A percentile compares a stretch with the other conserved stretches of the same genome.
These are phyloP conservation scores for Saccostrea cuccullata DNA, from an alignment of 1,140 invertebrate species.

Conservation along the genomic window DNA sequence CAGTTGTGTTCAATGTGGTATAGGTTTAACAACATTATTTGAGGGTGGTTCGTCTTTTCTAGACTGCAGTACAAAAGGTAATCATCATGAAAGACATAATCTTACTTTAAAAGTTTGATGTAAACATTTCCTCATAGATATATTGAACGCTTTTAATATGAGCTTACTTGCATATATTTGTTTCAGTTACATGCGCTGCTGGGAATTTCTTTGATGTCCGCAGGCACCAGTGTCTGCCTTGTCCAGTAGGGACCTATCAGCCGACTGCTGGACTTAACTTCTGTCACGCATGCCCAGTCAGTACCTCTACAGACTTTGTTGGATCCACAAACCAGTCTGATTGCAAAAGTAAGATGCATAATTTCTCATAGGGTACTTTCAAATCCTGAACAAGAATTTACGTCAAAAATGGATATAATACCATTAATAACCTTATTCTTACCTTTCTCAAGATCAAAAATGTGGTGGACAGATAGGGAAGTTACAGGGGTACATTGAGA, in stretches of 20 bases:
- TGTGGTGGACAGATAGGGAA: constrained; percentile 72
- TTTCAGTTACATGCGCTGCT: constrained; percentile 45
- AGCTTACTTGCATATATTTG: not conserved
- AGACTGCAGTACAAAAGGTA: constrained; percentile 83
- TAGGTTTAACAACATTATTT: constrained; percentile 91
- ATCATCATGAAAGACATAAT: not conserved
- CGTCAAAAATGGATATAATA: not conserved
- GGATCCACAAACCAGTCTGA: constrained; percentile 55
- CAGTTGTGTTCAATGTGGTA: constrained; percentile 91
- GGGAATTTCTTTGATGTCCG: constrained; percentile 58
- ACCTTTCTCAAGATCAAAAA: constrained; percentile 61
- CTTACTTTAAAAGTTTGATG: too few relatives aligned
- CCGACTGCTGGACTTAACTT: constrained; percentile 82
- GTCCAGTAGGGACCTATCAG: constrained; percentile 96
- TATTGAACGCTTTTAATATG: too few relatives aligned
- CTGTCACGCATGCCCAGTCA: constrained; percentile 72
- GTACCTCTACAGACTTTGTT: constrained; percentile 61
- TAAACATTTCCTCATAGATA: too few relatives aligned
- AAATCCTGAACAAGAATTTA: not conserved
- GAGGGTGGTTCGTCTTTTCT: constrained; percentile 89
- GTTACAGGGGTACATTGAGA: constrained; percentile 75
- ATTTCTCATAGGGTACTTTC: not conserved
- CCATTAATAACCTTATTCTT: too few relatives aligned
- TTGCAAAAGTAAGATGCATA: constrained; percentile 61
- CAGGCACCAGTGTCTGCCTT: constrained; percentile 82